phyloP scores from a whole-genome alignment of 2,888 invertebrate genomes.

The Ypsolopha scabrella region DNA sequence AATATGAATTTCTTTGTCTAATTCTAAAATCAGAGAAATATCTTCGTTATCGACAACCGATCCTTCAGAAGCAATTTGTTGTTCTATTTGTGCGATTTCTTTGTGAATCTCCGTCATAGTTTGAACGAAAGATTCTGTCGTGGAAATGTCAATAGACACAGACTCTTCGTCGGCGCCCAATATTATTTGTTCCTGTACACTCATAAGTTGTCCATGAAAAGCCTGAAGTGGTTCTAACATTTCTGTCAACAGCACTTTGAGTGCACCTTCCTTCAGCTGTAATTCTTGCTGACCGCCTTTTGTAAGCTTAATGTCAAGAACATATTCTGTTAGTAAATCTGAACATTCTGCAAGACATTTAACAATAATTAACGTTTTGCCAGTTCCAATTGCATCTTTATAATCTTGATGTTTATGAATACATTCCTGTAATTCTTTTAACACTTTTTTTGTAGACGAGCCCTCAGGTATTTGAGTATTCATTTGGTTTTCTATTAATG shows the following conservation, averaged over 20 bases:
- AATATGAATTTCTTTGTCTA: conserved; percentile 41
- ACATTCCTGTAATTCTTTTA: conserved; percentile 25
- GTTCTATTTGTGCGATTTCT: conserved; percentile 30
- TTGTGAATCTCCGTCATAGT: conserved; percentile 44
- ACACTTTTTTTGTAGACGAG: conserved; percentile 14
- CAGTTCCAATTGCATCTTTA: conserved; percentile 33
- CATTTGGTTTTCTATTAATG: conserved; percentile 19
- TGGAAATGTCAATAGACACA: conserved; percentile 33
- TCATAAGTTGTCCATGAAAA: conserved; percentile 36
- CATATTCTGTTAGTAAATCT: conserved; percentile 27
- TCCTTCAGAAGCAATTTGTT: conserved; percentile 29
- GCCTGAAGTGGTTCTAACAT: conserved; percentile 40
- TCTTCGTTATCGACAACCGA: conserved; percentile 26
- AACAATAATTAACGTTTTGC: conserved; percentile 38
- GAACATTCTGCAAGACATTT: conserved; percentile 49
- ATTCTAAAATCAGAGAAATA: conserved; percentile 33
- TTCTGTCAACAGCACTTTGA: conserved; percentile 33
- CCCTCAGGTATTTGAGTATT: conserved; percentile 10
- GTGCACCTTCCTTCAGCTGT: conserved; percentile 19
- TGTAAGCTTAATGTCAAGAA: conserved; percentile 14
- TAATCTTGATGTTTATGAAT: conserved; percentile 37
- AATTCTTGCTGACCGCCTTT: conserved; percentile 20
- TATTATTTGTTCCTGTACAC: conserved; percentile 39
- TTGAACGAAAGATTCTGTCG: conserved; percentile 43
- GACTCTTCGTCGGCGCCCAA: conserved; percentile 33